Conservation (phyloP, 2,113 vertebrate genomes). For the Hippocampus mohnikei region DNA sequence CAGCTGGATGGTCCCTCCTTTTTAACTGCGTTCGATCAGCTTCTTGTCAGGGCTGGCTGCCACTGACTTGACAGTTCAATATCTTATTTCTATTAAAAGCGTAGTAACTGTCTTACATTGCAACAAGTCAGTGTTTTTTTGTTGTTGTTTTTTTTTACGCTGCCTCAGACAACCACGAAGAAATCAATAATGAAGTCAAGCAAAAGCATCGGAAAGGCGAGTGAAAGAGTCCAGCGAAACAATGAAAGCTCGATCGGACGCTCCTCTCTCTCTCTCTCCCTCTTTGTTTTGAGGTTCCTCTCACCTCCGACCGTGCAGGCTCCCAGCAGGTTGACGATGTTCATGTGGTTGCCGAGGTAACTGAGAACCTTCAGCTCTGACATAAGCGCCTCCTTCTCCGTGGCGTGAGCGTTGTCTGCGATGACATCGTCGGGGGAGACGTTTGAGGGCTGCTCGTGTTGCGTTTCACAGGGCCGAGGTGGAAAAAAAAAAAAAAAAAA, state of each 20-base stretch:
- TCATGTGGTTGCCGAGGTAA: constrained; percentile 93
- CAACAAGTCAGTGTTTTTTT: constrained; percentile 15
- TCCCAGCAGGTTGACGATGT: constrained; percentile 92
- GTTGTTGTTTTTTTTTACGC: neutral
- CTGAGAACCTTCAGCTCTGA: constrained; percentile 94
- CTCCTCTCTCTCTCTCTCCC: neutral
- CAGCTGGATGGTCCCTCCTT: constrained; percentile 34
- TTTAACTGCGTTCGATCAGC: constrained; percentile 17
- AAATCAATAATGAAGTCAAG: constrained; percentile 15
- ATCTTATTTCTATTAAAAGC: constrained; percentile 41
- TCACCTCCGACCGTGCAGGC: constrained; percentile 91
- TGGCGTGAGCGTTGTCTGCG: constrained; percentile 88
- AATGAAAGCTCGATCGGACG: too few species aligned
- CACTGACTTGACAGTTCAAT: constrained; percentile 18
- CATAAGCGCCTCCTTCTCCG: constrained; percentile 93
- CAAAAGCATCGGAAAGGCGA: too few species aligned
- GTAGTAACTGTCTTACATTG: neutral
- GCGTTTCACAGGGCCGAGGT: neutral
- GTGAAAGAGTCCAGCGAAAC: neutral
- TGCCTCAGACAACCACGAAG: neutral
- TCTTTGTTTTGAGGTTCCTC: constrained; percentile 4
- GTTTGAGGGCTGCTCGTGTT: constrained; percentile 11
- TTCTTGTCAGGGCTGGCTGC: neutral
- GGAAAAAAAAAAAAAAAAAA: neutral
- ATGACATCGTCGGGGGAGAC: constrained; percentile 31